phyloP scores from a whole-genome alignment of 1,140 invertebrate genomes.

The Condylostylus longicornis region DNA sequence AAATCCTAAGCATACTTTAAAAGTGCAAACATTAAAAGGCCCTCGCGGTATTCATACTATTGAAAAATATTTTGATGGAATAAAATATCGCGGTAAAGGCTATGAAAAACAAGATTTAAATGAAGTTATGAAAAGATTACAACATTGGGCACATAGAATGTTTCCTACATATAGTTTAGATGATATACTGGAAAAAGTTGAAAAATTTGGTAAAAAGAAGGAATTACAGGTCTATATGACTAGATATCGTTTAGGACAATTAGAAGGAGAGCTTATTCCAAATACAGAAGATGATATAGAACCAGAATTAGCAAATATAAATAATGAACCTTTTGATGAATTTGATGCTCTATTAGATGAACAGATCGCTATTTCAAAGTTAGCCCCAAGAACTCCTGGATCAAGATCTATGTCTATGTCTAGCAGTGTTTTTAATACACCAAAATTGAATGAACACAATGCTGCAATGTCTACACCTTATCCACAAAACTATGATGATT shows the following conservation, averaged over 20 bases:
- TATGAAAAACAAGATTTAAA: constrained; percentile 72
- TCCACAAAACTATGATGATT: constrained; percentile 10
- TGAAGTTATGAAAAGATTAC: constrained; percentile 60
- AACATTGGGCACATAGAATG: constrained; percentile 84
- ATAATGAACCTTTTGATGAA: constrained; percentile 30
- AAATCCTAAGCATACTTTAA: constrained; percentile 55
- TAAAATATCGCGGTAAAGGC: constrained; percentile 70
- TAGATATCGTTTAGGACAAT: constrained; percentile 46
- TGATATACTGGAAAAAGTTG: constrained; percentile 66
- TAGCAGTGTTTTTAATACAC: constrained; percentile 14
- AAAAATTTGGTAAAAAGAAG: constrained; percentile 61
- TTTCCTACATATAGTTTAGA: constrained; percentile 79
- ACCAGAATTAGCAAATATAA: constrained; percentile 23
- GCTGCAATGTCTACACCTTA: constrained; percentile 24
- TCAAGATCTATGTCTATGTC: constrained; percentile 2
- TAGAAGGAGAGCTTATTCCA: constrained; percentile 21
- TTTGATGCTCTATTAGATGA: constrained; percentile 38
- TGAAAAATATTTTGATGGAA: constrained; percentile 61
- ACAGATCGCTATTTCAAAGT: constrained; percentile 31
- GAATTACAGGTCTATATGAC: constrained; percentile 43
- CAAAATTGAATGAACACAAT: constrained; percentile 18
- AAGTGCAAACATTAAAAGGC: constrained; percentile 52
- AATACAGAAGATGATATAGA: constrained; percentile 14
- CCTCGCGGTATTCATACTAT: constrained; percentile 63
- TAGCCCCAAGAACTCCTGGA: constrained; percentile 19